A percentile compares a stretch with the other conserved stretches of the same genome.
phyloP scores from a whole-genome alignment of 2,113 vertebrate species.

The Emydocephalus ijimae region DNA sequence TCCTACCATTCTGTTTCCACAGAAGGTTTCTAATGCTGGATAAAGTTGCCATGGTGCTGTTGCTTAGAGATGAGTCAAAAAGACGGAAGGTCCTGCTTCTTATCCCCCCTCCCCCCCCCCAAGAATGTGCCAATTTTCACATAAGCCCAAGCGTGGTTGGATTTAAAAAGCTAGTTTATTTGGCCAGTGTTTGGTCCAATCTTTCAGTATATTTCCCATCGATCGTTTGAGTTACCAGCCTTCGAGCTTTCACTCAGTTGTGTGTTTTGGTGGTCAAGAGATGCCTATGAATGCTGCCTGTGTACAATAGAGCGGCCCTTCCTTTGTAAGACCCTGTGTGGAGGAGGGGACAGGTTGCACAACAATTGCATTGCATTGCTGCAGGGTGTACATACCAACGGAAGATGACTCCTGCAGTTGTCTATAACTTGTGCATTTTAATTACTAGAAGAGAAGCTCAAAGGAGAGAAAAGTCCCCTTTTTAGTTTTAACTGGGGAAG shows the following conservation, averaged over 20 bases:
- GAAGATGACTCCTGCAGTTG: background rate
- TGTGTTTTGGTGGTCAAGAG: conserved; percentile 36
- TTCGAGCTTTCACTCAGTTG: background rate
- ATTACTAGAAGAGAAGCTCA: background rate
- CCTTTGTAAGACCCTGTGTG: conserved; percentile 68
- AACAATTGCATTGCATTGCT: conserved; percentile 35
- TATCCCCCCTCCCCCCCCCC: background rate
- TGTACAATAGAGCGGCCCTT: conserved; percentile 66
- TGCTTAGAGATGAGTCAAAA: conserved; percentile 69
- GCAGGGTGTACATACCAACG: background rate
- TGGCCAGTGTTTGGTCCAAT: background rate
- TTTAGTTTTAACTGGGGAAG: conserved; percentile 39
- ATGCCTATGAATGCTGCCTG: conserved; percentile 41
- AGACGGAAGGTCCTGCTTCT: conserved; percentile 41
- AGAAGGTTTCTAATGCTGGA: conserved; percentile 30
- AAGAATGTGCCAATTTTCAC: background rate
- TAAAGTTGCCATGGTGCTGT: conserved; percentile 75
- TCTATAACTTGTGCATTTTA: conserved; percentile 18
- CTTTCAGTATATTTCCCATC: accelerated
- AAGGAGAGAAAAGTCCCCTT: conserved; percentile 21
- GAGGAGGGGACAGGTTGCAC: conserved; percentile 63
- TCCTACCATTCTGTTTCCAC: conserved; percentile 6
- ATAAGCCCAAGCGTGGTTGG: background rate
- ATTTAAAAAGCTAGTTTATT: background rate
- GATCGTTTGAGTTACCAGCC: background rate